Evolutionary conservation across 2,888 invertebrate genomes (phyloP).

Genomic region (Epistrophella euchroma): DNA sequence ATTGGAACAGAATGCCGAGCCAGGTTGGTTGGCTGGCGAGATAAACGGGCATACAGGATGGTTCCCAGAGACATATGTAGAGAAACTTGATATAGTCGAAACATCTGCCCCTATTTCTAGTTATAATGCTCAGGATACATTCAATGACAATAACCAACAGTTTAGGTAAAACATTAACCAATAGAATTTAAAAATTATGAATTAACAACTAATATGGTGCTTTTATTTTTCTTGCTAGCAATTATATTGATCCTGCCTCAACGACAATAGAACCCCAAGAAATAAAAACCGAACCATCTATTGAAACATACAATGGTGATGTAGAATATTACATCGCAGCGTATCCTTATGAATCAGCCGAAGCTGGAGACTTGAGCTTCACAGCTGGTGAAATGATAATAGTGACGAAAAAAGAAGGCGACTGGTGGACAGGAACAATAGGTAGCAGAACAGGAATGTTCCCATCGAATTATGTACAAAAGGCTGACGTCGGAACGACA

Average conservation of each 20-base stretch:
- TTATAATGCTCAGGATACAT: slow-evolving; percentile 79
- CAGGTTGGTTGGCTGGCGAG: slow-evolving; percentile 98
- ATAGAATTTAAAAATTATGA: neutral
- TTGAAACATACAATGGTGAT: slow-evolving; percentile 81
- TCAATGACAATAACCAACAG: slow-evolving; percentile 82
- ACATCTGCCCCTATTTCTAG: slow-evolving; percentile 71
- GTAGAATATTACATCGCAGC: slow-evolving; percentile 94
- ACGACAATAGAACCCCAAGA: slow-evolving; percentile 77
- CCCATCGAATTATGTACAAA: slow-evolving; percentile 98
- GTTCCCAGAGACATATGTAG: slow-evolving; percentile 98
- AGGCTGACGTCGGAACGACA: slow-evolving; percentile 85
- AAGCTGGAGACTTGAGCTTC: slow-evolving; percentile 96
- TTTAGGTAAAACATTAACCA: slow-evolving; percentile 84
- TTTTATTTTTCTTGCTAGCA: slow-evolving; percentile 33
- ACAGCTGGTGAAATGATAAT: slow-evolving; percentile 93
- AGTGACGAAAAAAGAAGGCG: slow-evolving; percentile 95
- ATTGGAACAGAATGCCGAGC: slow-evolving; percentile 93
- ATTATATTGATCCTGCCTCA: slow-evolving; percentile 67
- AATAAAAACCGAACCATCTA: slow-evolving; percentile 77
- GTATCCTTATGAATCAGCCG: slow-evolving; percentile 94
- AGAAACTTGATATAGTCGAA: slow-evolving; percentile 86
- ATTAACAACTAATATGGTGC: neutral
- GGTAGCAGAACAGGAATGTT: slow-evolving; percentile 95
- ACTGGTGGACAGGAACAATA: slow-evolving; percentile 99
- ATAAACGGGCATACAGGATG: slow-evolving; percentile 96